Percentiles rank a stretch among this genome's conserved stretches.
These are phyloP conservation scores for Axea sp. DNA, from an alignment of 2,888 invertebrate genomes.

Conservation along the genomic window DNA sequence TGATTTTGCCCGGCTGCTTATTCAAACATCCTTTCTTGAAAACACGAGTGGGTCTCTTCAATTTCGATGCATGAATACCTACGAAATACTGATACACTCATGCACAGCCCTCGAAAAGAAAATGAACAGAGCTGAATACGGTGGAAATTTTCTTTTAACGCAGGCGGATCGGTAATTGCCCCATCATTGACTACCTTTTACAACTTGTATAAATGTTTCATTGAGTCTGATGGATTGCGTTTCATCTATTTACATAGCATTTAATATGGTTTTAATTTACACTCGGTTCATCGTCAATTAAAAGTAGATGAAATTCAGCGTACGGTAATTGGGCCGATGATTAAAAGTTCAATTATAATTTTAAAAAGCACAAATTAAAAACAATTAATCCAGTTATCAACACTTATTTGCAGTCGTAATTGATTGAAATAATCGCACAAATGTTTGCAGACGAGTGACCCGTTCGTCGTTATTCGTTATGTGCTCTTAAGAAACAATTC, in stretches of 20 bases:
- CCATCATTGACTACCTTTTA: constrained; percentile 3
- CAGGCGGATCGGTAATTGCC: constrained; percentile 18
- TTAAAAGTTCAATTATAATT: too few species aligned
- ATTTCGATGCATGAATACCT: constrained; percentile 38
- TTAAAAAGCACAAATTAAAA: too few species aligned
- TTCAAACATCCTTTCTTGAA: constrained; percentile 26
- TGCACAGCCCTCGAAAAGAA: constrained; percentile 4
- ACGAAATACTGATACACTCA: constrained; percentile 11
- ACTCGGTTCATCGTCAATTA: too few species aligned
- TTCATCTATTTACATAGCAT: neutral
- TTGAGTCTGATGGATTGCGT: constrained; percentile 8
- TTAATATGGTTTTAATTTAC: too few species aligned
- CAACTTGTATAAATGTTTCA: constrained; percentile 26
- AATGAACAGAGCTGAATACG: constrained; percentile 24
- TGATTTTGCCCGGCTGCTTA: constrained; percentile 25
- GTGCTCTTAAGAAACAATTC: too few species aligned
- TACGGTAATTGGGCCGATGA: too few species aligned
- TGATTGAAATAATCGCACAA: too few species aligned
- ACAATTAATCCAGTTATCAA: too few species aligned
- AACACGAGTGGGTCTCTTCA: constrained; percentile 24
- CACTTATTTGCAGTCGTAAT: too few species aligned
- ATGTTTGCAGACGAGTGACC: too few species aligned
- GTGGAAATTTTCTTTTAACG: constrained; percentile 24
- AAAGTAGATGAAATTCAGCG: too few species aligned
- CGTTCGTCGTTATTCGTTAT: too few species aligned